A percentile compares a stretch with the other conserved stretches of the same genome.
These are phyloP conservation scores for Lagopus leucura DNA, from an alignment of 2,113 vertebrate genomes.

Conservation along the genomic window DNA sequence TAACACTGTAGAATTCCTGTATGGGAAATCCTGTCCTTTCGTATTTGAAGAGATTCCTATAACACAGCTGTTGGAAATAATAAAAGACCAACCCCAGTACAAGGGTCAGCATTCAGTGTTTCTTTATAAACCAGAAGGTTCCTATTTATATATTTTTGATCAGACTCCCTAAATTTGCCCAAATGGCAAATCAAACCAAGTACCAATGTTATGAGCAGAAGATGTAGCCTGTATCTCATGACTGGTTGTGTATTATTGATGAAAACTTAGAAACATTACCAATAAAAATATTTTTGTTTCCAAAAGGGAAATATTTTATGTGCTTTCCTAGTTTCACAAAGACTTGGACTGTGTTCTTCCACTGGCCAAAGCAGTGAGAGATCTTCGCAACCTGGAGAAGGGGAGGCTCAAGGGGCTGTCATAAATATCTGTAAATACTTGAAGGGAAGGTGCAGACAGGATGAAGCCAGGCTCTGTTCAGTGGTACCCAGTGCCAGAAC, in stretches of 20 bases:
- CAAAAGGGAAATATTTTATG: neutral
- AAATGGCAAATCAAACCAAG: neutral
- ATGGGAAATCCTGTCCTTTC: neutral
- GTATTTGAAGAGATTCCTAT: neutral
- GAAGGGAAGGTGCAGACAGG: neutral
- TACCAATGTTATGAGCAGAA: neutral
- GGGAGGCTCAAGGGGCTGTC: neutral
- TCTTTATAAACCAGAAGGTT: neutral
- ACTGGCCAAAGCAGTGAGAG: neutral
- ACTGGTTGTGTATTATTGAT: rapidly evolving
- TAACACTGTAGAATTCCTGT: neutral
- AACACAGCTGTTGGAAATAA: neutral
- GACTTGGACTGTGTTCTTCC: neutral
- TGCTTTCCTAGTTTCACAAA: neutral
- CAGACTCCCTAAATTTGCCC: neutral
- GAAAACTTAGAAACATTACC: neutral
- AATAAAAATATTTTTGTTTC: neutral
- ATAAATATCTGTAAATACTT: neutral
- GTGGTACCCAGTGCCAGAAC: neutral
- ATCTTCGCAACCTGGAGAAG: neutral
- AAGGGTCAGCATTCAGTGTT: neutral
- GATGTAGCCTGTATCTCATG: neutral
- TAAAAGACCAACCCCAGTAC: neutral
- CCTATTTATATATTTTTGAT: neutral
- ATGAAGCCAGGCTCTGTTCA: neutral